A percentile compares a stretch with the other conserved stretches of the same genome.
Conservation (phyloP, 2,797 vertebrate species). For the Cyclopterus lumpus region DNA sequence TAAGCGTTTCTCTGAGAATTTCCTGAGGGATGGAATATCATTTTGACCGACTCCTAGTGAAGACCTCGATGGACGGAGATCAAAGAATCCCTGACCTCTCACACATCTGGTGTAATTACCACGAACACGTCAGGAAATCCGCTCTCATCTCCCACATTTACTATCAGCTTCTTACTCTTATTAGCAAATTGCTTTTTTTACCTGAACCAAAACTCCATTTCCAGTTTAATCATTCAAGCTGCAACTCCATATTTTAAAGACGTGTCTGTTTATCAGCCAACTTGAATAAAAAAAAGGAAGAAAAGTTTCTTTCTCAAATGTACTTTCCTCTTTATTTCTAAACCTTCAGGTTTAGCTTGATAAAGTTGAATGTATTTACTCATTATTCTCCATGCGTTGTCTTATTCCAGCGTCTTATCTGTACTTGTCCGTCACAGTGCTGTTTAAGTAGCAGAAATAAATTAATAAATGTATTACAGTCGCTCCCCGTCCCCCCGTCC, state of each 20-base stretch:
- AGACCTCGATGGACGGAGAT: conserved; percentile 24
- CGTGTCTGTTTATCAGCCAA: neutral
- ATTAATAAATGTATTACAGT: neutral
- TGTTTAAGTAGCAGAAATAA: neutral
- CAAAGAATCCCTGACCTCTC: conserved; percentile 36
- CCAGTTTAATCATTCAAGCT: conserved; percentile 6
- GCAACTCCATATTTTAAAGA: neutral
- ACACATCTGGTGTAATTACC: conserved; percentile 35
- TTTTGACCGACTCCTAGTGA: conserved; percentile 17
- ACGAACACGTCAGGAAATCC: neutral
- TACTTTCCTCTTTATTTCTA: neutral
- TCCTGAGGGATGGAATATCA: conserved; percentile 25
- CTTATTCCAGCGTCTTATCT: neutral
- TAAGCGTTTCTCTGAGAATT: conserved; percentile 21
- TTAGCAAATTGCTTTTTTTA: conserved; percentile 2
- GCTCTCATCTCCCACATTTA: neutral
- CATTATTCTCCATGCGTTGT: neutral
- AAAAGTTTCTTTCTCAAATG: neutral
- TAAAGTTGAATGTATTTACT: neutral
- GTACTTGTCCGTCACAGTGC: neutral
- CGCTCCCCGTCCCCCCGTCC: no score
- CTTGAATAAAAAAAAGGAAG: neutral
- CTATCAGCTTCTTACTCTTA: neutral
- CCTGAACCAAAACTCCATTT: conserved; percentile 6
- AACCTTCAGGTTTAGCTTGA: neutral